Conservation (phyloP, 2,888 invertebrate genomes). For the Mechanitis messenoides region DNA sequence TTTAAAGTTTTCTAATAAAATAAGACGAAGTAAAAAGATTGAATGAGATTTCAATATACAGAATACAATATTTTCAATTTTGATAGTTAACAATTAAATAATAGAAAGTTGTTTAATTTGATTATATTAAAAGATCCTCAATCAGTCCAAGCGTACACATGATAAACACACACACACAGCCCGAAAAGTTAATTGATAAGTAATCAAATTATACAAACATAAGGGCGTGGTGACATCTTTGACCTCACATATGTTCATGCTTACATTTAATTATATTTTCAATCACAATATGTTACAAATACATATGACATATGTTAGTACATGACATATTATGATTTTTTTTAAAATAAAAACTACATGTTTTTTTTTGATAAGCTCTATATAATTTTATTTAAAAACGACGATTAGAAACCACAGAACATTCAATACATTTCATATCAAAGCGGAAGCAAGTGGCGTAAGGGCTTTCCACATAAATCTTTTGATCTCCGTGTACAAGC, state of each 20-base stretch:
- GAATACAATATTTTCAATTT: no score
- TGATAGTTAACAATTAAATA: no score
- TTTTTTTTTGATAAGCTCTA: background rate
- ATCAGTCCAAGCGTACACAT: background rate
- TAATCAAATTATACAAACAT: constrained; percentile 28
- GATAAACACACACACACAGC: background rate
- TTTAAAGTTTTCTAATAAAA: no score
- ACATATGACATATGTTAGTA: background rate
- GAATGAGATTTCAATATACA: no score
- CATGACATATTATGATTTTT: background rate
- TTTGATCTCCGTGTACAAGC: constrained; percentile 40
- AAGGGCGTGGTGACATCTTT: constrained; percentile 23
- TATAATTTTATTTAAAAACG: background rate
- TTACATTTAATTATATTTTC: constrained; percentile 10
- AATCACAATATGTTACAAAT: background rate
- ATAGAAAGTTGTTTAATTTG: no score
- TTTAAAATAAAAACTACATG: no score
- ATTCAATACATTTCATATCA: constrained; percentile 7
- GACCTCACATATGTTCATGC: constrained; percentile 25
- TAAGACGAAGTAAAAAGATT: no score
- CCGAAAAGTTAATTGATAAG: constrained; percentile 1
- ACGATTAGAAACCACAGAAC: constrained; percentile 1
- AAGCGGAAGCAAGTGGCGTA: constrained; percentile 6
- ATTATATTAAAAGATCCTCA: background rate
- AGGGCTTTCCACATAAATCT: constrained; percentile 23